Base-by-base conservation (phyloP, 64 coral and sea anemone species). In the Porites lutea region DNA sequence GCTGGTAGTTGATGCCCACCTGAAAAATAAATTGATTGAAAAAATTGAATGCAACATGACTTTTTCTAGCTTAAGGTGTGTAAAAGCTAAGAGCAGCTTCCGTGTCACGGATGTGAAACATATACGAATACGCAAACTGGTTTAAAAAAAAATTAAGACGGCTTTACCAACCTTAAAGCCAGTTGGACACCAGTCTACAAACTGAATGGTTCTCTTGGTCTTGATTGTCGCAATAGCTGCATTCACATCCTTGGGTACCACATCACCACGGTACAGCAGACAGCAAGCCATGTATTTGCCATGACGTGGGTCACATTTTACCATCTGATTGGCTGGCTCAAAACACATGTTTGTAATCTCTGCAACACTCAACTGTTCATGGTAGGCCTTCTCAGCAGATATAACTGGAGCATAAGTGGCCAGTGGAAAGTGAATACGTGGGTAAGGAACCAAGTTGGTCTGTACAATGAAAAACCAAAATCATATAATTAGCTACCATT, bases 281-380 rank as follows among this genome's bases (percentile, higher is more conserved):
- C 73, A 75, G 15, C 73, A 75, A 15, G 73, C 73, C 73, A 75
- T 75, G 48, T 75, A 75, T 75, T 75, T 75, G 6, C 73, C 73
- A 16, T 75, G 73, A 75, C 73, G 73, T 18, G 73, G 73, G 73
- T 75, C 73, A 52, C 73, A 75, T 75, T 75, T 75, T 1, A 75
- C 73, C 73, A 75, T 75, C 73, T 75, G 73, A 75, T 75, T 75
- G 73, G 73, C 73, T 75, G 73, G 73, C 47, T 75, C 73, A 52
- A 75, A 75, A 18, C 73, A 75, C 3, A 47, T 47, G 50, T 75
- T 75, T 44, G 73, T 75, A 16, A 75, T 75, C 50, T 75, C 73
- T 50, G 73, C 73, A 75, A 75, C 73, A 75, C 73, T 75, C 73
- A 75, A 48, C 46, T 75, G 73, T 2, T 75, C 73, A 19, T 75